Evolutionary conservation across 2,888 invertebrate species (phyloP), one percentile per base, ranked within the genome.

Genomic region (Macaria liturata): DNA sequence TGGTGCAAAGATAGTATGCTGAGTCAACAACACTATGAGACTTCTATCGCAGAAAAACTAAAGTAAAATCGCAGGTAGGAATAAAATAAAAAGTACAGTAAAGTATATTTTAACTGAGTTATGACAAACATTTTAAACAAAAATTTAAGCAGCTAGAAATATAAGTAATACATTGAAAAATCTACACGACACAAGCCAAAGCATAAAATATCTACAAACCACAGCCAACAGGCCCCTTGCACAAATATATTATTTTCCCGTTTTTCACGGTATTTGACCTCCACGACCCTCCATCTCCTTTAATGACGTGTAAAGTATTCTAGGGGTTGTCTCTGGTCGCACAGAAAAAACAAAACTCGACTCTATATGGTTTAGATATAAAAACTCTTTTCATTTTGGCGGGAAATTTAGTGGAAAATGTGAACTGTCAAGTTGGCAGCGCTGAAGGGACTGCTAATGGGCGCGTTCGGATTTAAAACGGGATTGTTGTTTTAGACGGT

Each of bases 401-500:
- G 76, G 74, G 74, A 70, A 70, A 54, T 0, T 42, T 54, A 20
- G 8, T 49, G 43, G 46, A 40, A 58, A 62, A 66, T 69, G 71
- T 83, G 82, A 83, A 81, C 83, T 88, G 88, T 90, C 89, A 88
- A 68, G 72, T 76, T 86, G 88, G 88, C 88, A 83, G 81, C 77
- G 76, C 72, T 60, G 67, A 76, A 78, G 81, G 83, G 80, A 73
- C 67, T 63, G 72, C 74, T 83, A 83, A 82, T 80, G 80, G 81
- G 73, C 68, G 75, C 77, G 76, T 78, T 78, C 78, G 78, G 82
- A 83, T 83, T 86, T 83, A 71, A 73, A 81, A 78, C 78, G 78
- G 77, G 80, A 78, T 83, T 80, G 83, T 83, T 86, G 79, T 86
- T 86, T 76, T 77, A 79, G 74, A 71, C 66, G 58, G 57, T 59